phyloP scores from a whole-genome alignment of 2,797 vertebrate species.

The Mastacembelus armatus region DNA sequence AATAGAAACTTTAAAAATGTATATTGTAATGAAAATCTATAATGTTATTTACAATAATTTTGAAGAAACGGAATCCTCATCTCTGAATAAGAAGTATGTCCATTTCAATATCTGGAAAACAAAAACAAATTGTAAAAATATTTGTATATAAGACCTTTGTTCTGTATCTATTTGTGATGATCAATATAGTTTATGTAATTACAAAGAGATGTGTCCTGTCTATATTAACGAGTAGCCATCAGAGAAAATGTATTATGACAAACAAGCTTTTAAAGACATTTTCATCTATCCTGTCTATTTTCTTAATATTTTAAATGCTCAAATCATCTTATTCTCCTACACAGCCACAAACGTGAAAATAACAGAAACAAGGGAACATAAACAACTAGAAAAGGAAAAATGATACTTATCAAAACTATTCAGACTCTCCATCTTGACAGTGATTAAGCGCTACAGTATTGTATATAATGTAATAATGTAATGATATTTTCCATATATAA shows the following conservation, averaged over 20 bases:
- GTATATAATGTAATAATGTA: too few species aligned
- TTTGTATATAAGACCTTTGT: not conserved
- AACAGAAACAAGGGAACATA: not conserved
- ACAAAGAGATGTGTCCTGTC: too few species aligned
- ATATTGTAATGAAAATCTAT: not conserved
- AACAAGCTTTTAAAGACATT: not conserved
- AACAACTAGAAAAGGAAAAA: conserved; percentile 6
- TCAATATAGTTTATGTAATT: too few species aligned
- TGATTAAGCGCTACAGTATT: not conserved
- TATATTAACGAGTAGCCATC: too few species aligned
- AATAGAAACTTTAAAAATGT: not conserved
- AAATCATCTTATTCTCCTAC: not conserved
- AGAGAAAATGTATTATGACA: not conserved
- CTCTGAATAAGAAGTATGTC: not conserved
- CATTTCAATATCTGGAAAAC: too few species aligned
- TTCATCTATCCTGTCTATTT: not conserved
- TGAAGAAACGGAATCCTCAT: not conserved
- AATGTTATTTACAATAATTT: not conserved
- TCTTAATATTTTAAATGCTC: not conserved
- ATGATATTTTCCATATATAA: not conserved
- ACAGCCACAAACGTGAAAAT: not conserved
- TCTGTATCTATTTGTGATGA: not conserved
- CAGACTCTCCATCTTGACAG: not conserved
- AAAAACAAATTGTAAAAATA: not conserved
- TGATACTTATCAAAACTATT: not conserved